Conservation (phyloP, 2,797 vertebrate species). For the Pangasius djambal region DNA sequence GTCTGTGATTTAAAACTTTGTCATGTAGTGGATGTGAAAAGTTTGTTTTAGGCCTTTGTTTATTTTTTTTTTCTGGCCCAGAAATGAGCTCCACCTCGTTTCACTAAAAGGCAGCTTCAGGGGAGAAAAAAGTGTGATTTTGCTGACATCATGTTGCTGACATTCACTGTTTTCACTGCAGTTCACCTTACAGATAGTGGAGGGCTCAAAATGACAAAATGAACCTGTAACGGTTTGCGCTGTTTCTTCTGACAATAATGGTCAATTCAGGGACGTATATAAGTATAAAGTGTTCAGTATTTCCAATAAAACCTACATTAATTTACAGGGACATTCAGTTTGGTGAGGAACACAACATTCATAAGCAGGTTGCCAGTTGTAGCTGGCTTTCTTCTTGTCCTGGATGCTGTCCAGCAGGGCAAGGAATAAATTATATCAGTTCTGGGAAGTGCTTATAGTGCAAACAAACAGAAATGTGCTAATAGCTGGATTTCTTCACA, state of each 20-base stretch:
- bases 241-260: too few species aligned
- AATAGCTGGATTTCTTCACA: conserved; percentile 61
- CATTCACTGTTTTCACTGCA: neutral
- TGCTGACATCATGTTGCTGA: neutral
- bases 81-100: neutral
- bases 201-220: neutral
- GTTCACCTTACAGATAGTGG: neutral
- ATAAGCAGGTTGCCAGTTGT: conserved; percentile 34
- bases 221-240: neutral
- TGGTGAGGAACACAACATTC: conserved; percentile 14
- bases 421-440: conserved; percentile 63
- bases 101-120: neutral
- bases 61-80: neutral
- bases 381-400: conserved; percentile 39
- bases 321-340: neutral
- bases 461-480: conserved; percentile 60
- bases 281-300: neutral
- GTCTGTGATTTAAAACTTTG: neutral
- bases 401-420: conserved; percentile 44
- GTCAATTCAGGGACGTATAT: neutral
- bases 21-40: neutral
- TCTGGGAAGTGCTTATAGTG: conserved; percentile 64
- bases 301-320: neutral
- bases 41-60: neutral
- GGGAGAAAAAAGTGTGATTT: neutral